Evolutionary conservation across 2,888 invertebrate species (phyloP).

Genomic region (Dyspetes luteomarginatus): DNA sequence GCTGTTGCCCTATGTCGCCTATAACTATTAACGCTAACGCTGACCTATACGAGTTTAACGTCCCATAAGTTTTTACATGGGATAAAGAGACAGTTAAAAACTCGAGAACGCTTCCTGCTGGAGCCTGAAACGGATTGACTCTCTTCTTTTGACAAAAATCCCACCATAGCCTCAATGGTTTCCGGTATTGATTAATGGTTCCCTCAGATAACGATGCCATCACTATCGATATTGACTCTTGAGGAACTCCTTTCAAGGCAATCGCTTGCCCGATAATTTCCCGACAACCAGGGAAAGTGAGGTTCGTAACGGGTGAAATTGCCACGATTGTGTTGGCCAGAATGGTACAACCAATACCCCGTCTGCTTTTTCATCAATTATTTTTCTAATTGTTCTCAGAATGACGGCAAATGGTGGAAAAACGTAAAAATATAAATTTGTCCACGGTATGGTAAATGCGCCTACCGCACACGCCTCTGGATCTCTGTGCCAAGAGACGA

Average conservation of each 20-base stretch:
- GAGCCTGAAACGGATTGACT: too few species aligned
- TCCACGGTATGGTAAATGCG: constrained; percentile 31
- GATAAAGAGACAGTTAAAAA: too few species aligned
- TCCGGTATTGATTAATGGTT: constrained; percentile 58
- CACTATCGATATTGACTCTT: constrained; percentile 26
- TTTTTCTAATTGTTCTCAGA: constrained; percentile 4
- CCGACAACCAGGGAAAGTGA: constrained; percentile 55
- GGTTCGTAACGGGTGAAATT: constrained; percentile 63
- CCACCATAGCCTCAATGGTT: too few species aligned
- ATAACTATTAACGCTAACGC: neutral
- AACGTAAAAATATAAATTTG: constrained; percentile 5
- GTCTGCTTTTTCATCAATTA: neutral
- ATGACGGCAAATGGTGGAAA: constrained; percentile 28
- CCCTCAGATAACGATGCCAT: constrained; percentile 63
- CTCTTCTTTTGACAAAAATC: too few species aligned
- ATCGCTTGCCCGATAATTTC: constrained; percentile 66
- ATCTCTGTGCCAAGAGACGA: constrained; percentile 22
- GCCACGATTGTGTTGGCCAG: constrained; percentile 68
- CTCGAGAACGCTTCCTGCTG: too few species aligned
- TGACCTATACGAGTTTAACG: neutral
- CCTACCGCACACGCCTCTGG: constrained; percentile 22
- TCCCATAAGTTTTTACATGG: too few species aligned
- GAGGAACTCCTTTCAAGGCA: constrained; percentile 53
- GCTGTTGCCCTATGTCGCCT: neutral
- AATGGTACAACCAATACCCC: constrained; percentile 28